Percentiles rank a stretch among this genome's conserved stretches.
phyloP scores from a whole-genome alignment of 2,113 vertebrate species.

The Pontoporia blainvillei region DNA sequence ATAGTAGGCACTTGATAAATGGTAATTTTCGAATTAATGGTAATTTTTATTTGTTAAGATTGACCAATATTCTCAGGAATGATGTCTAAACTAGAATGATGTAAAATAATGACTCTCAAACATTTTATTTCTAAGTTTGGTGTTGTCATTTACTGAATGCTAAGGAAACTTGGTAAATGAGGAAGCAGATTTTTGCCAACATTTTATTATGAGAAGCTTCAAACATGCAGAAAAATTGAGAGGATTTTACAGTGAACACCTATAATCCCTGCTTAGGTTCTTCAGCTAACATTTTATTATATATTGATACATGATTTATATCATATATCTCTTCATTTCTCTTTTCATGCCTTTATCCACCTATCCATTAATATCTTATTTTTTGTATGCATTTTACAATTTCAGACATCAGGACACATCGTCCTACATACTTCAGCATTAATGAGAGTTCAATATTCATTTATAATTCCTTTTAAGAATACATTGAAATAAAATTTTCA shows the following conservation, averaged over 20 bases:
- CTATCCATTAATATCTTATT: neutral
- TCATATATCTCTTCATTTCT: neutral
- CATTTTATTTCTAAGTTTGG: neutral
- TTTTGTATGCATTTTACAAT: neutral
- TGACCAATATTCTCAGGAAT: neutral
- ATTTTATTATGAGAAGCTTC: neutral
- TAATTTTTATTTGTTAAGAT: neutral
- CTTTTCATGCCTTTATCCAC: neutral
- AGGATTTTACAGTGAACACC: neutral
- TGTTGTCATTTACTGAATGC: neutral
- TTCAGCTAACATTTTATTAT: neutral
- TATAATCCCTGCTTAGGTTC: neutral
- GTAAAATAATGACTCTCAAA: neutral
- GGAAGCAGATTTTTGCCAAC: neutral
- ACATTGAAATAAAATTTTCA: neutral
- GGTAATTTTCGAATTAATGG: neutral
- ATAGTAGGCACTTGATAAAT: neutral
- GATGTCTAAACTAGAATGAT: neutral
- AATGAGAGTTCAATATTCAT: neutral
- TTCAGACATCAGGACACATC: neutral
- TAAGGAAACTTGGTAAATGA: conserved; percentile 11
- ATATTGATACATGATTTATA: neutral
- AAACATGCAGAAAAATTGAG: neutral
- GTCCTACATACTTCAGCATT: neutral
- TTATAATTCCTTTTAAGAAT: neutral